Evolutionary conservation across 2,888 invertebrate species (phyloP), one percentile per base, ranked within the genome.

Genomic region (Tachina grossa): DNA sequence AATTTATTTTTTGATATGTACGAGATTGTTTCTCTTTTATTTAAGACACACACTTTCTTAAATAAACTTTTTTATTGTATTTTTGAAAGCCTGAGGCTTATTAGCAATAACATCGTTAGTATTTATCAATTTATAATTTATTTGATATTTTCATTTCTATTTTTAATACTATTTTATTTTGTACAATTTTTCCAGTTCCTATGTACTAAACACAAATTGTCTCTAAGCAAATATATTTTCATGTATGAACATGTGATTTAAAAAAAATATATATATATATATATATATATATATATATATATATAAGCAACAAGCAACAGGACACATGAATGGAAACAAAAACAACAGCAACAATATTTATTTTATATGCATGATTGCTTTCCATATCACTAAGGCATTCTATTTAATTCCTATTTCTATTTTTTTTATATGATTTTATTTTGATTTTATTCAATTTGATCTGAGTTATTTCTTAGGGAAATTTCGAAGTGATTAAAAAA

Each of bases 141-240:
- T 49, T 2, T 31, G 4, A 31, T 9, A n/a, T 39, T 68, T 68
- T 31, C 14, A 31, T 16, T 31, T 68, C 5, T 16, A 2, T 16
- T 49, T 11, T 39, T 13, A 47, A 68, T 31, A 66, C 5, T 49
- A 13, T 66, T 31, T 31, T 31, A 22, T 31, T 31, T 6, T 31
- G 0, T 31, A 6, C 6, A 31, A 31, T 31, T 31, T 2, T 31
- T 31, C 6, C 6, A 31, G 6, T 6, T 47, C 47, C 19, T 9
- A 14, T 41, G 53, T 72, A 39, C 39, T 31, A 5, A 31, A 31
- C 5, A 31, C 59, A 72, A 59, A 49, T 49, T 59, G 39, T 74
- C 72, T 61, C 49, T 59, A 61, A 61, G 72, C 49, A 41, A 51
- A 74, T 19, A 41, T 61, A 19, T 41, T 74, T 43, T 61, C 39